Evolutionary conservation across 2,888 invertebrate genomes (phyloP).

Genomic region (Agelastica alni): DNA sequence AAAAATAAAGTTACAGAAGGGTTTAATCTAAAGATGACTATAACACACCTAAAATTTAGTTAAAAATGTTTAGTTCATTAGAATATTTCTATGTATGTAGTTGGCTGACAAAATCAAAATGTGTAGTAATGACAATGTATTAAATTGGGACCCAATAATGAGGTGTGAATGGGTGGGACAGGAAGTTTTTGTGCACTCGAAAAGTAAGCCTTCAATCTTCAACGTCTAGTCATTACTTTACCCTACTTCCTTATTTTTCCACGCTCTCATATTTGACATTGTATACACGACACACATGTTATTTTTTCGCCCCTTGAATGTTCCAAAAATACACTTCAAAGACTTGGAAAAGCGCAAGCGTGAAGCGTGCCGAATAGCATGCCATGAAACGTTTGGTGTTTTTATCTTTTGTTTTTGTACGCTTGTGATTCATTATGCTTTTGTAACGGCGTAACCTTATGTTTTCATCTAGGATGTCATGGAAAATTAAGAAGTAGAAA

Average conservation of each 20-base stretch:
- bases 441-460: constrained; percentile 15
- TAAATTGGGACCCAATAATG: no score
- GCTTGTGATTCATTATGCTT: constrained; percentile 13
- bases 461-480: constrained; percentile 21
- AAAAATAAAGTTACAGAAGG: no score
- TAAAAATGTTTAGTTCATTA: no score
- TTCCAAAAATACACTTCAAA: constrained; percentile 23
- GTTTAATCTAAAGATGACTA: no score
- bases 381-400: constrained; percentile 12
- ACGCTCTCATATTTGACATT: constrained; percentile 7
- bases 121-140: no score
- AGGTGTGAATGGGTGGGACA: no score
- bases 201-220: neutral
- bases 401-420: constrained; percentile 17
- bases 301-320: constrained; percentile 1
- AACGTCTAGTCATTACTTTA: neutral
- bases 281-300: constrained; percentile 5
- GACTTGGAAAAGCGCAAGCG: constrained; percentile 16
- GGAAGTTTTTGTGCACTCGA: neutral
- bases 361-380: constrained; percentile 22
- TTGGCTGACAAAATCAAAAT: no score
- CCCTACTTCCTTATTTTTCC: constrained; percentile 1
- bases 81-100: no score
- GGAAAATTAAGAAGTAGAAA: constrained; percentile 15
- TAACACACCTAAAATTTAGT: no score